Percentiles rank a stretch among this genome's conserved stretches.
These are phyloP conservation scores for Galbula dea DNA, from an alignment of 2,113 vertebrate species.

Conservation along the genomic window DNA sequence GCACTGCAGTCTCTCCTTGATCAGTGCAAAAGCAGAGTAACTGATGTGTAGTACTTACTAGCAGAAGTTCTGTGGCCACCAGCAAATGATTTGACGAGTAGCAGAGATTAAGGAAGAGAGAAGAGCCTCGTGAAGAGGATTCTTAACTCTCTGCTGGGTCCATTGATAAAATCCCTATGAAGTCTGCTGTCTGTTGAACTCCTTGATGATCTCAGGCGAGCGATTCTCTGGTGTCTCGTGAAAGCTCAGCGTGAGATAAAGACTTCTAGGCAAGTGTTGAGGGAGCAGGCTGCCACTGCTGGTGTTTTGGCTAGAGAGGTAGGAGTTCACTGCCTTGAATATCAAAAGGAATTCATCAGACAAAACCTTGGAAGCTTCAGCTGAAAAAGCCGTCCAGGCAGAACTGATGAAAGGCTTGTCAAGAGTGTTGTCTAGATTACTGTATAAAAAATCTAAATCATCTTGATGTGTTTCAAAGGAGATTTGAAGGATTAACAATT, in stretches of 20 bases:
- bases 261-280: slow-evolving; percentile 4
- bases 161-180: slow-evolving; percentile 50
- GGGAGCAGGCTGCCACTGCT: neutral
- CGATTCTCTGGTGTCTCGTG: slow-evolving; percentile 3
- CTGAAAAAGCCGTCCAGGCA: neutral
- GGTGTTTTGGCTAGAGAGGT: neutral
- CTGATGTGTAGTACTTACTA: neutral
- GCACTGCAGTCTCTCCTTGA: neutral
- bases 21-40: neutral
- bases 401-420: neutral
- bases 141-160: slow-evolving; percentile 46
- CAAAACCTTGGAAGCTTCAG: neutral
- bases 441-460: neutral
- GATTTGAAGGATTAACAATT: neutral
- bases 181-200: neutral
- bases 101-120: slow-evolving; percentile 28
- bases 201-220: slow-evolving; percentile 37
- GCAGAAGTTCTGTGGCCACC: slow-evolving; percentile 16
- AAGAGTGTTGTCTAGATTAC: neutral
- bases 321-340: slow-evolving; percentile 1
- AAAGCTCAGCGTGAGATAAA: slow-evolving; percentile 48
- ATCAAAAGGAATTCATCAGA: slow-evolving; percentile 16
- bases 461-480: neutral
- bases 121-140: slow-evolving; percentile 15
- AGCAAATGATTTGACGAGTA: neutral